Conservation (phyloP, 2,113 vertebrate species). For the Eulemur macaco region DNA sequence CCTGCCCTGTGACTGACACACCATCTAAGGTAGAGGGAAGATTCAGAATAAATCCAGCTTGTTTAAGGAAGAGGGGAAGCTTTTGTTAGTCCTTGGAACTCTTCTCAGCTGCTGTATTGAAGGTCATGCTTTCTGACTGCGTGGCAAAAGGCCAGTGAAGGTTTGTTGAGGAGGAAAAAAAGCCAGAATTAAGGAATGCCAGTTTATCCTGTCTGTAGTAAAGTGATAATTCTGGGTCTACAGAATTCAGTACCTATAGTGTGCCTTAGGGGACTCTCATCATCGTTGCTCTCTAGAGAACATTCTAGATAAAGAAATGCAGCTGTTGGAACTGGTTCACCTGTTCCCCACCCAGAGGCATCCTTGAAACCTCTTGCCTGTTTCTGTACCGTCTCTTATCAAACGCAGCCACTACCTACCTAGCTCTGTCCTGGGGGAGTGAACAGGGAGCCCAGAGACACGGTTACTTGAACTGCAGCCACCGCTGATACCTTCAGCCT, state of each 20-base stretch:
- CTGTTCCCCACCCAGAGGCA: not conserved
- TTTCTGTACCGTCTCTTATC: not conserved
- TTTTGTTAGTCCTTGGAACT: not conserved
- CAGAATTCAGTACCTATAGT: not conserved
- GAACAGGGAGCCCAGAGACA: not conserved
- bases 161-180: not conserved
- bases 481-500: not conserved
- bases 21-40: not conserved
- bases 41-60: not conserved
- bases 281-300: not conserved
- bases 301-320: not conserved
- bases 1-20: not conserved
- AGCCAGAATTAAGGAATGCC: not conserved
- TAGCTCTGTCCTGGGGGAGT: not conserved
- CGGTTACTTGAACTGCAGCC: not conserved
- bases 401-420: not conserved
- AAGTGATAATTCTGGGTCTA: not conserved
- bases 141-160: not conserved
- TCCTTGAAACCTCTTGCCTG: not conserved
- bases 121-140: not conserved
- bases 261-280: conserved; percentile 40
- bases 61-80: not conserved
- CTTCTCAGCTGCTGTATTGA: not conserved
- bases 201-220: not conserved
- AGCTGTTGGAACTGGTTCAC: not conserved